These are phyloP conservation scores for Amniataba percoides DNA, from an alignment of 2,797 vertebrate species.

Conservation along the genomic window DNA sequence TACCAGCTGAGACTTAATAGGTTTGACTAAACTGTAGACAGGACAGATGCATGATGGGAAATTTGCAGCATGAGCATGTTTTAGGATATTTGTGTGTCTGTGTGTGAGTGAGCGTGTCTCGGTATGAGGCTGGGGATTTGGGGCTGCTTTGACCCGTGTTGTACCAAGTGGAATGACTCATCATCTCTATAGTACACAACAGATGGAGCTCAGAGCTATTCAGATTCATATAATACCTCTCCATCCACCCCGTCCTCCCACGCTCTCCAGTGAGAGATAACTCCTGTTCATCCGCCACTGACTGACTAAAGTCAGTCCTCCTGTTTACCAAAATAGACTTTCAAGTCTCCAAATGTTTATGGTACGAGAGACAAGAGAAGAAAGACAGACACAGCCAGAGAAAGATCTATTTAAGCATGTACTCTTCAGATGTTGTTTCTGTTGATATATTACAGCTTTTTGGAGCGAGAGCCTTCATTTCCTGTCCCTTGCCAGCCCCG, in stretches of 20 bases:
- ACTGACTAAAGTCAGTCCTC: conserved; percentile 57
- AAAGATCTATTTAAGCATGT: conserved; percentile 1
- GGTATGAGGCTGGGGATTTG: conserved; percentile 51
- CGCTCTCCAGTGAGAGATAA: conserved; percentile 44
- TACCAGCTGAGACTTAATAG: conserved; percentile 28
- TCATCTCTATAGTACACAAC: conserved; percentile 66
- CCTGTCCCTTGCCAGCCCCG: conserved; percentile 15
- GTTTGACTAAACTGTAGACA: conserved; percentile 36
- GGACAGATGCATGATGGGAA: conserved; percentile 40
- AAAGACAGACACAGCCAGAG: not conserved
- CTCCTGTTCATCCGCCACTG: conserved; percentile 36
- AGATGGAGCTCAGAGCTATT: conserved; percentile 75
- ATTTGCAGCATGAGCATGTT: conserved; percentile 14
- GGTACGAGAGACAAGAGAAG: conserved; percentile 7
- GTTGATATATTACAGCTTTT: conserved; percentile 26
- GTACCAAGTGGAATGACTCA: conserved; percentile 68
- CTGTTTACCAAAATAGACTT: conserved; percentile 57
- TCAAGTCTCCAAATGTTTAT: conserved; percentile 28
- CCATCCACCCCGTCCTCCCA: conserved; percentile 61
- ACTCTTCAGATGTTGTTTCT: conserved; percentile 37
- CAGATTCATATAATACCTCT: conserved; percentile 66
- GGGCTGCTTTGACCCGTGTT: conserved; percentile 61
- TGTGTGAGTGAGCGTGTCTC: conserved; percentile 17
- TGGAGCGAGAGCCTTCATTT: conserved; percentile 55
- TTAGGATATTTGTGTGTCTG: conserved; percentile 8